phyloP scores from a whole-genome alignment of 37 sponge, comb jelly and placozoan species.

The Spongilla lacustris region DNA sequence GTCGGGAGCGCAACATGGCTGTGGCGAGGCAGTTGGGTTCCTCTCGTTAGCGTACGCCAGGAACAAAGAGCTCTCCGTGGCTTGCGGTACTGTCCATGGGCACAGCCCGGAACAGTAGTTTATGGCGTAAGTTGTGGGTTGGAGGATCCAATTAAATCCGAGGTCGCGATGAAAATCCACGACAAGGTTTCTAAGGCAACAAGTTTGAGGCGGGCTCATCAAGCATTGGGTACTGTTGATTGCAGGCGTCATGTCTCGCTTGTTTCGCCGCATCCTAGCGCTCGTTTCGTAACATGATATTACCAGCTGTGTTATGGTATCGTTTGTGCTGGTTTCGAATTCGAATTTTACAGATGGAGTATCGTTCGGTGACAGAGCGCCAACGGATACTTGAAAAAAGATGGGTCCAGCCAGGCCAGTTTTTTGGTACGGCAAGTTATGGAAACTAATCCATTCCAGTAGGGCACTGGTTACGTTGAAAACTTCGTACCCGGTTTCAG shows the following conservation, averaged over 20 bases:
- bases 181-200: constrained; percentile 30
- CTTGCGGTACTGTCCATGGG: constrained; percentile 16
- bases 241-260: neutral
- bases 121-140: constrained; percentile 11
- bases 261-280: neutral
- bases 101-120: constrained; percentile 72
- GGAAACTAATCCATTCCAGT: neutral
- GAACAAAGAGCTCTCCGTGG: constrained; percentile 5
- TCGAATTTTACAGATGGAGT: neutral
- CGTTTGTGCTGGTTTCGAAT: neutral
- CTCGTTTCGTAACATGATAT: neutral
- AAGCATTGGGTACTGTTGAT: neutral
- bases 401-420: neutral
- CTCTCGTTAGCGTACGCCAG: neutral
- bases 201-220: neutral
- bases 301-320: neutral
- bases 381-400: neutral
- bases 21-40: constrained; percentile 66
- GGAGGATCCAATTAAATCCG: constrained; percentile 52
- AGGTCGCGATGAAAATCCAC: constrained; percentile 53
- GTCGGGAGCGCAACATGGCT: constrained; percentile 72
- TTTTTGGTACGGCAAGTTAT: neutral
- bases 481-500: constrained; percentile 8
- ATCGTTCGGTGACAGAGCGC: neutral
- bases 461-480: constrained; percentile 33